Percentiles rank a stretch among this genome's conserved stretches.
Evolutionary conservation across 2,113 vertebrate species (phyloP).

Genomic region (Pleuronectes platessa): DNA sequence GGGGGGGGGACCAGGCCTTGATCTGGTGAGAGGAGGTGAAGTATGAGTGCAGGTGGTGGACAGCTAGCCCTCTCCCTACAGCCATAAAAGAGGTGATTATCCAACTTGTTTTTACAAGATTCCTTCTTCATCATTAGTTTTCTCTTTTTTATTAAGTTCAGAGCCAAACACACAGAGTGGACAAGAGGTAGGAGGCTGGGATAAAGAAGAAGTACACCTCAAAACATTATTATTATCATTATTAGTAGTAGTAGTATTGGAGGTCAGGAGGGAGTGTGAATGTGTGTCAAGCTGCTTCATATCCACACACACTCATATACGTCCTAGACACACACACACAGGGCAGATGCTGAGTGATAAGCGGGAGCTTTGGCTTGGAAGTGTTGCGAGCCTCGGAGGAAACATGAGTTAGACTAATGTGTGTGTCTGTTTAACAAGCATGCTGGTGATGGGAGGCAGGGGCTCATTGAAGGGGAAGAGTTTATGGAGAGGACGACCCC

Average conservation of each 20-base stretch:
- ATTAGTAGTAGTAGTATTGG: background rate
- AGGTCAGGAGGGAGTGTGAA: background rate
- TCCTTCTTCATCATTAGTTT: too few species aligned
- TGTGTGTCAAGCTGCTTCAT: background rate
- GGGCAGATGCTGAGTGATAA: conserved; percentile 69
- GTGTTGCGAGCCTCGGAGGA: conserved; percentile 69
- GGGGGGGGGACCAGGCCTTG: too few species aligned
- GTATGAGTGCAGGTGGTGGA: too few species aligned
- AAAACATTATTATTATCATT: background rate
- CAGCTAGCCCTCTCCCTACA: too few species aligned
- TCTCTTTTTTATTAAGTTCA: too few species aligned
- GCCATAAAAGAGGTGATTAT: too few species aligned
- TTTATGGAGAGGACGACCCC: conserved; percentile 72
- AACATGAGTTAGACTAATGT: conserved; percentile 73
- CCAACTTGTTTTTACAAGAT: too few species aligned
- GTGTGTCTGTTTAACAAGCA: conserved; percentile 79
- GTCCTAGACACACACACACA: background rate
- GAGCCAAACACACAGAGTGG: too few species aligned
- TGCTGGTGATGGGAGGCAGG: conserved; percentile 54
- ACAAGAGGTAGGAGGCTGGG: too few species aligned
- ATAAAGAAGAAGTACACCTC: background rate
- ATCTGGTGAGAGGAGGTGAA: too few species aligned
- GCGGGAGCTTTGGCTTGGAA: conserved; percentile 60
- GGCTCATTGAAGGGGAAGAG: conserved; percentile 64
- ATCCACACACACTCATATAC: conserved; percentile 2